Conservation (phyloP, 1,140 invertebrate species). For the Eriosoma lanigerum region DNA sequence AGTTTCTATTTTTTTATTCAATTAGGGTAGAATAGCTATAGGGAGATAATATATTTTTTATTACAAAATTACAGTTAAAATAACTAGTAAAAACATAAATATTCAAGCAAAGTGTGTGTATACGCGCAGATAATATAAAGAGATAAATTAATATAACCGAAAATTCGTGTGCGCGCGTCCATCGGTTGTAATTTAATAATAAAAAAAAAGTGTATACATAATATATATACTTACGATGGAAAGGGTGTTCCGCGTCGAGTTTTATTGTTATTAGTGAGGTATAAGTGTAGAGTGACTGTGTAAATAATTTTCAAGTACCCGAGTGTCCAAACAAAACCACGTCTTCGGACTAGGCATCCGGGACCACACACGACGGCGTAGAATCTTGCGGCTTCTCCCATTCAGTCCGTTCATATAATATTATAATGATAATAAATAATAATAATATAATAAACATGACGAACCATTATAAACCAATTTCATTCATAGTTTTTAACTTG, state of each 20-base stretch:
- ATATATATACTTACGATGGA: neutral
- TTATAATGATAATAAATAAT: conserved; percentile 23
- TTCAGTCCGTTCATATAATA: neutral
- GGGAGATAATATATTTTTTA: no score
- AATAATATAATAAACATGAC: conserved; percentile 3
- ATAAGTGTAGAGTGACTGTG: conserved; percentile 36
- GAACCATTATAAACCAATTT: conserved; percentile 27
- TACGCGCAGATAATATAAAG: neutral
- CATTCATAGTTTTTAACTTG: conserved; percentile 43
- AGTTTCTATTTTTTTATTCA: neutral
- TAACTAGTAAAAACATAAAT: neutral
- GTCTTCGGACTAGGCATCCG: conserved; percentile 29
- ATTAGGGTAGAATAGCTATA: no score
- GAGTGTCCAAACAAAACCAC: conserved; percentile 46
- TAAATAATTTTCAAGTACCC: conserved; percentile 43
- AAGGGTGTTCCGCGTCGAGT: conserved; percentile 19
- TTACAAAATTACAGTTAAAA: neutral
- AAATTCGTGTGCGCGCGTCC: conserved; percentile 20
- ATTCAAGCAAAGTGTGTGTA: neutral
- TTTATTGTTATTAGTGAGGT: conserved; percentile 43
- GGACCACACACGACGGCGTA: conserved; percentile 36
- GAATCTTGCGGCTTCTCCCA: neutral
- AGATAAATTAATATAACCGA: conserved; percentile 16
- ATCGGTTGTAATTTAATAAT: conserved; percentile 36
- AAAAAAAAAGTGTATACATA: neutral